Base-by-base conservation (phyloP, 2,797 vertebrate species). In the Poecilia wingei region DNA sequence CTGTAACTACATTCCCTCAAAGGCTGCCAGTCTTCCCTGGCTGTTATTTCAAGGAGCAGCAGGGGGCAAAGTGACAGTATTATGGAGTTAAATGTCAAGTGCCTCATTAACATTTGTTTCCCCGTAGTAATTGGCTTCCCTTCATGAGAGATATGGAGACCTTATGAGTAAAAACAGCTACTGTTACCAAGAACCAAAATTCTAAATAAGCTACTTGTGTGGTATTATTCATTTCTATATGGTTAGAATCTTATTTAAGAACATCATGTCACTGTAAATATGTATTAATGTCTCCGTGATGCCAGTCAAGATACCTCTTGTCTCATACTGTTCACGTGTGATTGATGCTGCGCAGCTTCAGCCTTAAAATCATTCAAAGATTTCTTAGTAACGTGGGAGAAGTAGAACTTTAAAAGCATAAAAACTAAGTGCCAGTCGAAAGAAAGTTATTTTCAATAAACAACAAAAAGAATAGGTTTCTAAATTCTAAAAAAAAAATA, bases 61-160 rank as follows among this genome's bases (percentile, higher is more conserved):
- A 76, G 94, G 95, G 82, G 90, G 87, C 75, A 87, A 90, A 86
- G 91, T 88, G 87, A 86, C 89, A 77, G 80, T 79, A 88, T 89
- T 85, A 85, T 84, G 86, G 83, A 87, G 86, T 89, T 92, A 95
- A 96, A 96, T 96, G 96, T 93, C 95, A 96, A 86, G 81, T 79
- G 86, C 91, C 94, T 96, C 94, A 95, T 96, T 96, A 96, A 92
- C 88, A 90, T 91, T 92, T 91, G 86, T 93, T 93, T 90, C 91
- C 81, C 84, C 75, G 80, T 86, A 85, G 88, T 93, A 92, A 93
- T 91, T 91, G 91, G 87, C 84, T 87, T 88, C 87, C 82, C 78
- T 87, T 82, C 82, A 78, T 72, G 80, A 16, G 79, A 46, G 33
- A 76, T 75, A 76, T 10, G 7, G 68, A 45, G 79, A 74, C 76